These are phyloP conservation scores for Drosophila hamatofila DNA, from an alignment of 2,888 invertebrate species.

Conservation along the genomic window DNA sequence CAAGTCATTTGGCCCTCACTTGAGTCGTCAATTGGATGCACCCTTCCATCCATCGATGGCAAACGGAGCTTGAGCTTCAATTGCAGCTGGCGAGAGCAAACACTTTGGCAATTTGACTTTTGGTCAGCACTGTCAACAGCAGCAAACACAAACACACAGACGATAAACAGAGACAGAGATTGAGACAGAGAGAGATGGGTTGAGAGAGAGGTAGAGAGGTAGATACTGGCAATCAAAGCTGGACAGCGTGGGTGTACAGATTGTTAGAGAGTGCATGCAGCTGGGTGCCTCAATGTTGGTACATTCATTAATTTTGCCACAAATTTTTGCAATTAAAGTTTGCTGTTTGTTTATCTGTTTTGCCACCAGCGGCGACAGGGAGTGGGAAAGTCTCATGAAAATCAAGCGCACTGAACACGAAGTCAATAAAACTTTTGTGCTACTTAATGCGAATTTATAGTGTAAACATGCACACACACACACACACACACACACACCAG, in stretches of 20 bases:
- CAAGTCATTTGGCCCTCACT: conserved; percentile 63
- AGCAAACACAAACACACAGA: conserved; percentile 43
- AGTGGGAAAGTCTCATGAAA: conserved; percentile 53
- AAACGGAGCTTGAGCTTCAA: conserved; percentile 42
- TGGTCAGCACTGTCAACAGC: conserved; percentile 78
- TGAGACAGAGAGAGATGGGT: not conserved
- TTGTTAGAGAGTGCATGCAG: conserved; percentile 27
- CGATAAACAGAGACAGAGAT: conserved; percentile 3
- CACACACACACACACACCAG: conserved; percentile 30
- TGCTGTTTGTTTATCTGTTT: conserved; percentile 78
- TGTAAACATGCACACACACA: conserved; percentile 72
- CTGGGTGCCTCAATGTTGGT: conserved; percentile 36
- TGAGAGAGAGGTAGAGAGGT: not conserved
- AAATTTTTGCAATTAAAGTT: conserved; percentile 81
- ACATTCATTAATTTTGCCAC: conserved; percentile 78
- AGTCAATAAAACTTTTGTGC: conserved; percentile 80
- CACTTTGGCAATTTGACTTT: conserved; percentile 80
- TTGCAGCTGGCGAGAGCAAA: conserved; percentile 66
- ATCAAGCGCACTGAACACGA: conserved; percentile 75
- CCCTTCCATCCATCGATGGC: conserved; percentile 28
- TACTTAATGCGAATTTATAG: conserved; percentile 81
- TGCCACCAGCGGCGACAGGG: conserved; percentile 29
- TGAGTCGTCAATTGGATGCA: conserved; percentile 47
- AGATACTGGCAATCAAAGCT: conserved; percentile 7
- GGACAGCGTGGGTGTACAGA: conserved; percentile 5